These are phyloP conservation scores for Trissolcus basalis DNA, from an alignment of 1,140 invertebrate species.

Conservation along the genomic window DNA sequence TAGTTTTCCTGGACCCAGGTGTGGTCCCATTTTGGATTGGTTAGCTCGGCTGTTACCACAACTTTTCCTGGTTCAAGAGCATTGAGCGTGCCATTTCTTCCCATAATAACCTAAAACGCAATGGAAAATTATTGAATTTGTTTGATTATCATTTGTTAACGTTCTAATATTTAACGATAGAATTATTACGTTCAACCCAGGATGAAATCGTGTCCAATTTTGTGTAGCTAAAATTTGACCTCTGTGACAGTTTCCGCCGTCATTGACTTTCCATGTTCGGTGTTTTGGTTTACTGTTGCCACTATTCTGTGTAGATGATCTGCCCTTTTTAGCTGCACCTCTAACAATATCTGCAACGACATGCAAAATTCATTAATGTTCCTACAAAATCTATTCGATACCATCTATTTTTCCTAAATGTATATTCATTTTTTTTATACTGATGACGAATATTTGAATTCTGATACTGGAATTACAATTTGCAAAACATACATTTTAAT, in stretches of 20 bases:
- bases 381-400: too few relatives aligned
- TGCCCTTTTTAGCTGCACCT: constrained; percentile 27
- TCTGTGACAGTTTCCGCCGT: constrained; percentile 80
- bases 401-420: too few relatives aligned
- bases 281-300: constrained; percentile 82
- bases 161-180: constrained; percentile 4
- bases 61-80: constrained; percentile 85
- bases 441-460: too few relatives aligned
- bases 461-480: too few relatives aligned
- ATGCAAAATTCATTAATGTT: not conserved
- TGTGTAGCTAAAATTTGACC: constrained; percentile 84
- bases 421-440: too few relatives aligned
- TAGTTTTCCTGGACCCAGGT: constrained; percentile 82
- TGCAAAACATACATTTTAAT: too few relatives aligned
- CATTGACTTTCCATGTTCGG: constrained; percentile 82
- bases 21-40: constrained; percentile 83
- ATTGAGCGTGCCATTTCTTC: constrained; percentile 84
- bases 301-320: constrained; percentile 76
- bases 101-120: constrained; percentile 83
- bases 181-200: constrained; percentile 84
- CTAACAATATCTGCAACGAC: constrained; percentile 28
- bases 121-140: constrained; percentile 4
- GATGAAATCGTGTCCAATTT: constrained; percentile 83
- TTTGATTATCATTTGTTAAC: constrained; percentile 1
- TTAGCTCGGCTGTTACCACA: constrained; percentile 85